Percentiles rank a stretch among this genome's conserved stretches.
These are phyloP conservation scores for Tetragnatha montana DNA, from an alignment of 2,888 invertebrate species.

Conservation along the genomic window DNA sequence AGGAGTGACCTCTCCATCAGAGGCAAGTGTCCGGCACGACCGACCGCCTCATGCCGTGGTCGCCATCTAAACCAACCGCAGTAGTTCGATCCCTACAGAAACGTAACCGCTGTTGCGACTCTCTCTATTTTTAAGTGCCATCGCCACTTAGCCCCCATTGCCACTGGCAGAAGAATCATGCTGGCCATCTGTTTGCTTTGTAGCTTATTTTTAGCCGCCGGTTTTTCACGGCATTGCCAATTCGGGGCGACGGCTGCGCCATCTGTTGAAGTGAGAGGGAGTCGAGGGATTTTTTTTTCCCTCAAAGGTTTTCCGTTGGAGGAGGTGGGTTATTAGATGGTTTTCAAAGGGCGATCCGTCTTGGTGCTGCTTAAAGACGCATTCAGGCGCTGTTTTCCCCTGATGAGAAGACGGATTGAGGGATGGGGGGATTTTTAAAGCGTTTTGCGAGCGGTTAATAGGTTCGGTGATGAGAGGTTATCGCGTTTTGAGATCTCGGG, in stretches of 20 bases:
- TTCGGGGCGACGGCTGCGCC: slow-evolving; percentile 23
- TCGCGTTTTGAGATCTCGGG: neutral
- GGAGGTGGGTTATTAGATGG: slow-evolving; percentile 1
- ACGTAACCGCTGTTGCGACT: neutral
- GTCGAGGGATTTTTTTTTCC: neutral
- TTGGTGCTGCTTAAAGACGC: neutral
- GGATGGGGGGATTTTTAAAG: neutral
- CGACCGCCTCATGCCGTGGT: neutral
- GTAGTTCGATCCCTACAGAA: slow-evolving; percentile 23
- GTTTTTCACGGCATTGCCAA: slow-evolving; percentile 60
- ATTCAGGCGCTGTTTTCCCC: neutral
- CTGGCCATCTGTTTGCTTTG: slow-evolving; percentile 67
- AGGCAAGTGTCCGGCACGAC: neutral
- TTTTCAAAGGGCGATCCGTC: slow-evolving; percentile 2
- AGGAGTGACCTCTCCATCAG: neutral
- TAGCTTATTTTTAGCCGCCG: slow-evolving; percentile 60
- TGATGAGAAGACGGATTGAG: neutral
- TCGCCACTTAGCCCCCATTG: slow-evolving; percentile 19
- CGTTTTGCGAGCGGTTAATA: neutral
- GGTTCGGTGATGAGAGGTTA: neutral
- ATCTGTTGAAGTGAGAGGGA: slow-evolving; percentile 29
- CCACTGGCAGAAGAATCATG: slow-evolving; percentile 44
- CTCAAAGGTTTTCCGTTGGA: neutral
- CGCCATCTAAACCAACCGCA: neutral
- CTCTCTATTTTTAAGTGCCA: slow-evolving; percentile 52